Evolutionary conservation across 2,888 invertebrate genomes (phyloP).

Genomic region (Parelbella ahira): DNA sequence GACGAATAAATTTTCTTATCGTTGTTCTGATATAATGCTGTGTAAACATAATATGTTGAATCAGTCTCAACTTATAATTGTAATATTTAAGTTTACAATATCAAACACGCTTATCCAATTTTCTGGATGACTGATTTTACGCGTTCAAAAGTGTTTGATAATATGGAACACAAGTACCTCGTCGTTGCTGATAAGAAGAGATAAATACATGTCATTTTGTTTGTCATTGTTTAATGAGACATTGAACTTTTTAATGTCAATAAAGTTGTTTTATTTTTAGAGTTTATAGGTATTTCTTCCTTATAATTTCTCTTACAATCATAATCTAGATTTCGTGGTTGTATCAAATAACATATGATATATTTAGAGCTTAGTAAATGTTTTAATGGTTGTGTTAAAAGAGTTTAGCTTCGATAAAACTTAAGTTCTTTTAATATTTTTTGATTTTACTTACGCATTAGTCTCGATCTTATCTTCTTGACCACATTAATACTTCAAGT

Average conservation of each 20-base stretch:
- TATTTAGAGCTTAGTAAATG: too few relatives aligned
- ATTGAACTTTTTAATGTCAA: conserved; percentile 7
- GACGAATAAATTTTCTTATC: conserved; percentile 8
- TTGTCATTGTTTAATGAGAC: conserved; percentile 3
- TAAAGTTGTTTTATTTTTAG: background rate
- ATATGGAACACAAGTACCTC: background rate
- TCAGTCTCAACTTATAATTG: background rate
- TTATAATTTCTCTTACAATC: too few relatives aligned
- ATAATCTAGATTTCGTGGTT: too few relatives aligned
- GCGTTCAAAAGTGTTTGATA: background rate
- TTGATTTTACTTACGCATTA: too few relatives aligned
- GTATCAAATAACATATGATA: too few relatives aligned
- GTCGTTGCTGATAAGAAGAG: conserved; percentile 1
- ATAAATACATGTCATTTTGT: background rate
- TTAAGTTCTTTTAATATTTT: too few relatives aligned
- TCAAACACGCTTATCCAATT: background rate
- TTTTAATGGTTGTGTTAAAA: too few relatives aligned
- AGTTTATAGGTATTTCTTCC: too few relatives aligned
- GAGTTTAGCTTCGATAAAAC: too few relatives aligned
- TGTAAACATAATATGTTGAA: background rate
- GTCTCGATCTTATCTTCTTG: too few relatives aligned
- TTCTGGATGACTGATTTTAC: background rate
- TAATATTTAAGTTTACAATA: too few relatives aligned
- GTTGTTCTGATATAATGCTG: conserved; percentile 2
- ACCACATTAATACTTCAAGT: too few relatives aligned